phyloP scores from a whole-genome alignment of 2,888 invertebrate genomes.

The Eupithecia exiguata region DNA sequence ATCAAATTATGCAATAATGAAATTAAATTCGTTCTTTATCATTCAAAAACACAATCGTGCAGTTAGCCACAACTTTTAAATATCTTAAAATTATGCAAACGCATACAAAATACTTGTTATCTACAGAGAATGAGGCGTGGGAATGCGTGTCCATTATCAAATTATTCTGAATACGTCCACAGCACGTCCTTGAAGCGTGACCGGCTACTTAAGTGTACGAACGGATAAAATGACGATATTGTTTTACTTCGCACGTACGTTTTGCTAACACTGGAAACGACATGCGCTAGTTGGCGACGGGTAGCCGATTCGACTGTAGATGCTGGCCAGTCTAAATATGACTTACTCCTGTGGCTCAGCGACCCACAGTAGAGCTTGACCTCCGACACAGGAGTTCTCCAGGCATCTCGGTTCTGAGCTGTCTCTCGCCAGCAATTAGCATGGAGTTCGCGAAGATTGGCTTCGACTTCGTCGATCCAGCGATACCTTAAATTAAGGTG shows the following conservation, averaged over 20 bases:
- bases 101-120: slow-evolving; percentile 53
- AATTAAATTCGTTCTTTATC: too few relatives aligned
- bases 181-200: slow-evolving; percentile 81
- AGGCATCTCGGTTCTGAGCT: too few relatives aligned
- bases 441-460: too few relatives aligned
- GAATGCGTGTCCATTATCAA: slow-evolving; percentile 73
- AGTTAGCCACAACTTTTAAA: slow-evolving; percentile 34
- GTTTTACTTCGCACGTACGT: slow-evolving; percentile 66
- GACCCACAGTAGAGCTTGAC: too few relatives aligned
- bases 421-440: too few relatives aligned
- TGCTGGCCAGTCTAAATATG: neutral
- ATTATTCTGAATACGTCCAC: slow-evolving; percentile 78
- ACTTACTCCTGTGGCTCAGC: too few relatives aligned
- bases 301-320: neutral
- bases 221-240: slow-evolving; percentile 48
- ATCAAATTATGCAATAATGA: too few relatives aligned
- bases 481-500: too few relatives aligned
- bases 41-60: neutral
- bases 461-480: too few relatives aligned
- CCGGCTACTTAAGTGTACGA: slow-evolving; percentile 53
- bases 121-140: slow-evolving; percentile 72
- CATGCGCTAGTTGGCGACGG: neutral
- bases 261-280: slow-evolving; percentile 43
- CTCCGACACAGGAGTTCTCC: too few relatives aligned
- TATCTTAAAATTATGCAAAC: slow-evolving; percentile 49